Conservation (phyloP, 2,113 vertebrate genomes). For the Pandion haliaetus region DNA sequence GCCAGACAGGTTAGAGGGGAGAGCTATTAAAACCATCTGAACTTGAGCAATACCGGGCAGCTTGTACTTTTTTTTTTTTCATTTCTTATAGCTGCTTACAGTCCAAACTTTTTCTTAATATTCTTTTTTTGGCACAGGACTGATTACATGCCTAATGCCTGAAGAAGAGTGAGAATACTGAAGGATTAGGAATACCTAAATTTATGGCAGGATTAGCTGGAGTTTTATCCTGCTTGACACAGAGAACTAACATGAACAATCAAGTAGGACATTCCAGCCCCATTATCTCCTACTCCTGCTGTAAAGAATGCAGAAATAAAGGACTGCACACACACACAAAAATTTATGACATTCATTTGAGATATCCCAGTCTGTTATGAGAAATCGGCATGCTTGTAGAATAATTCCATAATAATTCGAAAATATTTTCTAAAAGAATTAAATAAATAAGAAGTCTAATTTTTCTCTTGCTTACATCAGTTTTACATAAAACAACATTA, state of each 20-base stretch:
- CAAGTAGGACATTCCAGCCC: slow-evolving; percentile 5
- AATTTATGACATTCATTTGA: background rate
- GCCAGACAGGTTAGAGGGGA: background rate
- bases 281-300: background rate
- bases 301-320: slow-evolving; percentile 5
- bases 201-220: slow-evolving; percentile 35
- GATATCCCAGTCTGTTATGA: background rate
- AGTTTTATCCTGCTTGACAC: slow-evolving; percentile 10
- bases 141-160: background rate
- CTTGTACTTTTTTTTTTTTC: background rate
- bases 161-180: background rate
- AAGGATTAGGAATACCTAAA: slow-evolving; percentile 37
- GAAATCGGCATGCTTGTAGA: background rate
- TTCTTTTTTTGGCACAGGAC: background rate
- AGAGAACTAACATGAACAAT: background rate
- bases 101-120: background rate
- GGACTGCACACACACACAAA: background rate
- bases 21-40: background rate
- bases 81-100: background rate
- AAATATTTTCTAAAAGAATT: background rate
- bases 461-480: background rate
- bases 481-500: background rate
- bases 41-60: background rate
- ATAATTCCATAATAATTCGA: background rate
- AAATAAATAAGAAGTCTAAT: background rate